Conservation (phyloP, 2,797 vertebrate species). For the Micropoecilia bifurca region DNA sequence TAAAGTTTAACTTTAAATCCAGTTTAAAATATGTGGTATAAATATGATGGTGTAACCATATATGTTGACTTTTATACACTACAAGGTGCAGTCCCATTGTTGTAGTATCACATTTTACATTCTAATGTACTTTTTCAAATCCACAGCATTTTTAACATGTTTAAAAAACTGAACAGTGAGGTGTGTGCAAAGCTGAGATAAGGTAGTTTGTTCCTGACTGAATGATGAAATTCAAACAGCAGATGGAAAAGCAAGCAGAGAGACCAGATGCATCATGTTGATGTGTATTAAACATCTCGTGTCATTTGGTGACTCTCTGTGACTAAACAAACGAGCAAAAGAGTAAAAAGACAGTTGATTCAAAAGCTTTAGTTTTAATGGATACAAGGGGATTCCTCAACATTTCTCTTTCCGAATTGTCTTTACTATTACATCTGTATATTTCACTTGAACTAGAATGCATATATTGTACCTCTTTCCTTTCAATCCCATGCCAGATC, state of each 20-base stretch:
- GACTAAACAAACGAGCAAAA: constrained; percentile 1
- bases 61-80: background rate
- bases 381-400: constrained; percentile 24
- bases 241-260: background rate
- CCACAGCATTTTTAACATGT: too few relatives aligned
- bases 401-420: constrained; percentile 34
- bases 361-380: background rate
- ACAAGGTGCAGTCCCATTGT: background rate
- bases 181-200: background rate
- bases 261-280: background rate
- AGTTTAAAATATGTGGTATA: background rate
- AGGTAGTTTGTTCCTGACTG: background rate
- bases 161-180: background rate
- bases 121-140: background rate
- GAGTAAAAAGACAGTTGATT: background rate
- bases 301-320: background rate
- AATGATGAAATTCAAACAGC: background rate
- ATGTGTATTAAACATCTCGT: background rate
- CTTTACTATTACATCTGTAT: constrained; percentile 62
- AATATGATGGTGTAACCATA: background rate
- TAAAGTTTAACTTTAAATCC: background rate
- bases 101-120: background rate
- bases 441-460: constrained; percentile 51
- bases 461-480: constrained; percentile 47
- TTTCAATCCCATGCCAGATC: constrained; percentile 7